Conservation (phyloP, 2,888 invertebrate genomes). For the Nomada fabriciana region DNA sequence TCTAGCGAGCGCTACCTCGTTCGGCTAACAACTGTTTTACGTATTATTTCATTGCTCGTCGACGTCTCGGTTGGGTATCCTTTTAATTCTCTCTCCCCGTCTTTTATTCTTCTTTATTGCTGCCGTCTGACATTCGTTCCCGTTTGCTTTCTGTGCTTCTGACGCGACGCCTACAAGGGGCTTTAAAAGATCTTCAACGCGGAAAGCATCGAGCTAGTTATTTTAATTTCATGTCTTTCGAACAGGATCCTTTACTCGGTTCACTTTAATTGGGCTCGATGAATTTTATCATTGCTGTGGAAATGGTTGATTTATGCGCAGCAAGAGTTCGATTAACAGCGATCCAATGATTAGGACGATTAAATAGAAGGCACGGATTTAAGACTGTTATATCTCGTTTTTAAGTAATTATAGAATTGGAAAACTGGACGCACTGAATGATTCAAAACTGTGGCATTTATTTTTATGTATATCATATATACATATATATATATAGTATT, state of each 20-base stretch:
- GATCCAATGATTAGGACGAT: too few relatives aligned
- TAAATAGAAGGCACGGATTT: too few relatives aligned
- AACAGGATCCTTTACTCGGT: constrained; percentile 1
- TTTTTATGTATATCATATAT: too few relatives aligned
- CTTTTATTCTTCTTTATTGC: too few relatives aligned
- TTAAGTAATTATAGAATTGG: too few relatives aligned
- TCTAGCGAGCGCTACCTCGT: neutral
- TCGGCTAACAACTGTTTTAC: constrained; percentile 34
- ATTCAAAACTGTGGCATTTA: too few relatives aligned
- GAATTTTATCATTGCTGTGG: too few relatives aligned
- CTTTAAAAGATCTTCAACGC: constrained; percentile 29
- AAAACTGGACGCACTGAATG: too few relatives aligned
- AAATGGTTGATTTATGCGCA: too few relatives aligned
- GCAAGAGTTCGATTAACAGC: too few relatives aligned
- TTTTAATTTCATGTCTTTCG: constrained; percentile 46
- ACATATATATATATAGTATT: too few relatives aligned
- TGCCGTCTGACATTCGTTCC: neutral
- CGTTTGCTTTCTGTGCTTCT: neutral
- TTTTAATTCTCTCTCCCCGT: constrained; percentile 5
- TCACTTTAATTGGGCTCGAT: constrained; percentile 33
- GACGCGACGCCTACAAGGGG: constrained; percentile 33
- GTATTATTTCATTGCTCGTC: constrained; percentile 41
- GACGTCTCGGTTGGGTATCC: constrained; percentile 26
- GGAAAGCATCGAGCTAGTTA: constrained; percentile 40
- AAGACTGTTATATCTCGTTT: too few relatives aligned